Conservation (phyloP, 2,888 invertebrate genomes). For the Tinea pellionella region DNA sequence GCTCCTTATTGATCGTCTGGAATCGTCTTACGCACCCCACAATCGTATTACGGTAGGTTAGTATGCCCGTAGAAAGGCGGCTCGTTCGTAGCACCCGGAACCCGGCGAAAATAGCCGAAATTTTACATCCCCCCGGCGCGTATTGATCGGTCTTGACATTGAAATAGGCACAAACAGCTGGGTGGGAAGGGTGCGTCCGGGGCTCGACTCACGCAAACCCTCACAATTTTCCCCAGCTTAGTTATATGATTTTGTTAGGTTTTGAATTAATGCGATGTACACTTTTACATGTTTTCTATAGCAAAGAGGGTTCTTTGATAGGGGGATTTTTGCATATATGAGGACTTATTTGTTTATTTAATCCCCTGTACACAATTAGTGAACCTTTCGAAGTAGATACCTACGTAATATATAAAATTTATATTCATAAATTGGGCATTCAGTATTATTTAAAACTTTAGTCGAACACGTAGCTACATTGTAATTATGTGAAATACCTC, state of each 20-base stretch:
- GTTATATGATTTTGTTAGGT: slow-evolving; percentile 17
- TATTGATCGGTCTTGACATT: slow-evolving; percentile 71
- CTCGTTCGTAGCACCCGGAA: slow-evolving; percentile 56
- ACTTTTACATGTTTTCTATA: background rate
- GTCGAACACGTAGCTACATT: background rate
- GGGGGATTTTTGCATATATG: background rate
- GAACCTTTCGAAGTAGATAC: background rate
- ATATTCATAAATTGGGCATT: background rate
- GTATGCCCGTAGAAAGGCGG: slow-evolving; percentile 43
- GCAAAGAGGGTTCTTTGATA: background rate
- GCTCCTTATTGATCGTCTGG: slow-evolving; percentile 51
- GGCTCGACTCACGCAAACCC: slow-evolving; percentile 36
- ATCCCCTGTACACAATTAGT: background rate
- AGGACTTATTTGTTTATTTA: background rate
- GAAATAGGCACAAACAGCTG: slow-evolving; percentile 67
- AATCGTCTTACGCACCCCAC: slow-evolving; percentile 47
- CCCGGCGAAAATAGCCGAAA: slow-evolving; percentile 58
- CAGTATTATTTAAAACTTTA: background rate
- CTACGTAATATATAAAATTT: background rate
- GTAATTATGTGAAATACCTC: slow-evolving; percentile 57
- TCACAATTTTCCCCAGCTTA: slow-evolving; percentile 22
- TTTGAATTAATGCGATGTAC: slow-evolving; percentile 8
- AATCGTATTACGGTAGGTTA: slow-evolving; percentile 64
- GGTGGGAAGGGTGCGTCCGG: slow-evolving; percentile 44
- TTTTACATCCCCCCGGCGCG: slow-evolving; percentile 57